These are phyloP conservation scores for Boleophthalmus pectinirostris DNA, from an alignment of 2,113 vertebrate species.

Conservation along the genomic window DNA sequence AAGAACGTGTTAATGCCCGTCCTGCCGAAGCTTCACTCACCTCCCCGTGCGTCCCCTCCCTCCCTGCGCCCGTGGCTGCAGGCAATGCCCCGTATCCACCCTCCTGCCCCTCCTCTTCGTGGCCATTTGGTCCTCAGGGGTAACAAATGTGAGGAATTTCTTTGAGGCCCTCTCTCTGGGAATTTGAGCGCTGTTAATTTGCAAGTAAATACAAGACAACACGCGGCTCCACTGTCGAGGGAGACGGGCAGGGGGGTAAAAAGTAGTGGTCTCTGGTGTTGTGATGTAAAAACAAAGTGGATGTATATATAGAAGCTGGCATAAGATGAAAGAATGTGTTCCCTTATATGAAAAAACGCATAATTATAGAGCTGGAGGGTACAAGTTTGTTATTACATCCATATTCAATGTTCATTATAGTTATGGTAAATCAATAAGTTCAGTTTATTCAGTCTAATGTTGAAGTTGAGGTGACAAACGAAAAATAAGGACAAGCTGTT, in stretches of 20 bases:
- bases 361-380: background rate
- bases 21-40: background rate
- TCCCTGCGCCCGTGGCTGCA: background rate
- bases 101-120: constrained; percentile 7
- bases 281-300: background rate
- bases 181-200: constrained; percentile 68
- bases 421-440: background rate
- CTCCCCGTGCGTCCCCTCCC: background rate
- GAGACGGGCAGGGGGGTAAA: constrained; percentile 15
- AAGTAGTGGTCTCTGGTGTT: constrained; percentile 3
- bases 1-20: constrained; percentile 45
- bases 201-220: constrained; percentile 68
- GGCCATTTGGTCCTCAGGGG: constrained; percentile 63
- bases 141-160: constrained; percentile 72
- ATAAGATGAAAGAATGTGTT: constrained; percentile 9
- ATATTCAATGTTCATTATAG: background rate
- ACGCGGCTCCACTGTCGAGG: constrained; percentile 24
- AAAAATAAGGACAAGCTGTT: background rate
- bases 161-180: constrained; percentile 66
- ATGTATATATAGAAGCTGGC: background rate
- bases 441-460: background rate
- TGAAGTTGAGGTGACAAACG: background rate
- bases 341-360: background rate
- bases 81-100: background rate
- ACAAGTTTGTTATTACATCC: background rate